Evolutionary conservation across 2,888 invertebrate genomes (phyloP).

Genomic region (Hololepta plana): DNA sequence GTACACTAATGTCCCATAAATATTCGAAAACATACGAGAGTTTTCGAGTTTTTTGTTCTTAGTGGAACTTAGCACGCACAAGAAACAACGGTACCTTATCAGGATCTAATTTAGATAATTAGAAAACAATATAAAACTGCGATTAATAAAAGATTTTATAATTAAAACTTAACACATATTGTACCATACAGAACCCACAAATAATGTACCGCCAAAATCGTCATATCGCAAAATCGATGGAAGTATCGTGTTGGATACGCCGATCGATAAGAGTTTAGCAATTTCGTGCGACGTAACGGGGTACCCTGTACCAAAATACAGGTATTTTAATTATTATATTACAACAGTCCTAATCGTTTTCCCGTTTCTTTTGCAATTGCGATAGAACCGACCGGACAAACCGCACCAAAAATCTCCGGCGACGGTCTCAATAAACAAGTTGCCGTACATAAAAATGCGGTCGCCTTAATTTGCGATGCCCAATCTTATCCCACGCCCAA

Average conservation of each 20-base stretch:
- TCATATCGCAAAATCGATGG: conserved; percentile 30
- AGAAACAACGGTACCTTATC: no score
- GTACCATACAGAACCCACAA: no score
- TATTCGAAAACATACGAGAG: no score
- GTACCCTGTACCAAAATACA: conserved; percentile 6
- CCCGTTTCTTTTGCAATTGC: conserved; percentile 1
- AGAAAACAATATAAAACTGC: no score
- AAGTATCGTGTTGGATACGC: conserved; percentile 26
- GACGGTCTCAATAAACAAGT: conserved; percentile 36
- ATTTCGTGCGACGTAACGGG: conserved; percentile 18
- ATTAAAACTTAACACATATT: no score
- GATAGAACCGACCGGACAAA: conserved; percentile 35
- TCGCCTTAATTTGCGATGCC: conserved; percentile 33
- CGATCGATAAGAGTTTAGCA: conserved; percentile 21
- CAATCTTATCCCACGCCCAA: conserved; percentile 36
- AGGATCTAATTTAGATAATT: no score
- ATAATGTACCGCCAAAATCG: no score
- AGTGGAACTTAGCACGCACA: no score
- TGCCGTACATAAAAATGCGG: conserved; percentile 11
- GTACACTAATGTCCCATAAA: no score
- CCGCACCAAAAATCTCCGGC: conserved; percentile 30
- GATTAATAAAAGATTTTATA: no score
- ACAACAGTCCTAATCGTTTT: conserved; percentile 1
- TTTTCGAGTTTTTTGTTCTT: no score
- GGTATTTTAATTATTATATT: background rate